Conservation (phyloP, 2,113 vertebrate species). For the Poeciliopsis retropinna region DNA sequence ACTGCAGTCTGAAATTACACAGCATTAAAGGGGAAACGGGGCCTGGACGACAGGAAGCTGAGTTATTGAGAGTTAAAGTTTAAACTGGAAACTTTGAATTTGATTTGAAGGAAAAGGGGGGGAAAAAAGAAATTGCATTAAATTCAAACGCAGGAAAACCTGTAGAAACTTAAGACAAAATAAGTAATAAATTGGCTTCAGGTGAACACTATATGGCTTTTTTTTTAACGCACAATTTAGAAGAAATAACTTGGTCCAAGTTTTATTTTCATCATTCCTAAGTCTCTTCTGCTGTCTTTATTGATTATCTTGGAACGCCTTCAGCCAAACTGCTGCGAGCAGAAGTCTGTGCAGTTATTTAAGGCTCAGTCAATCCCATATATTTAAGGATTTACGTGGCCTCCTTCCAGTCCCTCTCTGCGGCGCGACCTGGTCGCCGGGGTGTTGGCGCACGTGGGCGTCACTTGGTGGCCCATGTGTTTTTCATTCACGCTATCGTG, state of each 20-base stretch:
- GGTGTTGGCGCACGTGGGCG: slow-evolving; percentile 18
- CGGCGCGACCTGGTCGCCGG: slow-evolving; percentile 11
- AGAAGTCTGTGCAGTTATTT: slow-evolving; percentile 34
- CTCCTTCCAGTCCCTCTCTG: slow-evolving; percentile 29
- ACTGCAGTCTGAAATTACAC: background rate
- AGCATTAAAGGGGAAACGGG: background rate
- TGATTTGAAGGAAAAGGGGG: background rate
- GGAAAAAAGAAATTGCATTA: background rate
- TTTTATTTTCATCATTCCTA: no score
- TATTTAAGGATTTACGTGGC: slow-evolving; percentile 29
- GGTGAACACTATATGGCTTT: background rate
- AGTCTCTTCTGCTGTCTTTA: background rate
- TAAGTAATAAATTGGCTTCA: background rate
- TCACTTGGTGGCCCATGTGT: background rate
- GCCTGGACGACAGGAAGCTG: background rate
- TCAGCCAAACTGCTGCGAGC: no score
- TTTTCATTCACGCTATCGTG: slow-evolving; percentile 23
- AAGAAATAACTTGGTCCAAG: background rate
- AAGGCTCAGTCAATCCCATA: slow-evolving; percentile 33
- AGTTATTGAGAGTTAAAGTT: background rate
- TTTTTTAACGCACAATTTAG: background rate
- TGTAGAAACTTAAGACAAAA: background rate
- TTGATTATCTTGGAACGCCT: background rate
- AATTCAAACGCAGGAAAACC: no score
- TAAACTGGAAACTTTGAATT: background rate